These are phyloP conservation scores for Diadumene lineata DNA, from an alignment of 92 coral and sea anemone species.

Conservation along the genomic window DNA sequence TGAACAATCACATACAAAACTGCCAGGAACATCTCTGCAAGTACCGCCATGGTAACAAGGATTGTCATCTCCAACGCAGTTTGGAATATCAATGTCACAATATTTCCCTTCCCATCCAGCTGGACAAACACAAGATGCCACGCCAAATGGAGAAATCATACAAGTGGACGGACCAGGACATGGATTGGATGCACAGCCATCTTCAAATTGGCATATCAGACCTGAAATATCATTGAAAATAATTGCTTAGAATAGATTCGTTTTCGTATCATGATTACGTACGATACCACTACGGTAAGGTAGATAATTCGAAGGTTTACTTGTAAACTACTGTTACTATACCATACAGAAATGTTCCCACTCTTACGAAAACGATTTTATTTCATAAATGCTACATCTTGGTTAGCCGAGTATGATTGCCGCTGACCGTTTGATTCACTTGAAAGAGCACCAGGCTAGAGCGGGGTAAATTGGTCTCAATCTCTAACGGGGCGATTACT, in stretches of 20 bases:
- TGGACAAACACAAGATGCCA: slow-evolving; percentile 70
- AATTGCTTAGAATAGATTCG: slow-evolving; percentile 68
- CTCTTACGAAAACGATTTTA: no score
- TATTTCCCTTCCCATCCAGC: slow-evolving; percentile 80
- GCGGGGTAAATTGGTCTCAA: no score
- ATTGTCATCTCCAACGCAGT: slow-evolving; percentile 39
- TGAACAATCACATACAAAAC: slow-evolving; percentile 56
- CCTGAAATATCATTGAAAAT: slow-evolving; percentile 41
- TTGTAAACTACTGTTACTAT: no score
- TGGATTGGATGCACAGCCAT: slow-evolving; percentile 64
- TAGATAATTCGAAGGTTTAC: no score
- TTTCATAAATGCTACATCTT: no score
- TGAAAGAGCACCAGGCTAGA: no score
- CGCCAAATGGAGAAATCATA: slow-evolving; percentile 43
- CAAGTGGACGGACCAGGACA: slow-evolving; percentile 61
- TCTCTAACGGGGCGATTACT: no score
- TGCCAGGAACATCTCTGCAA: slow-evolving; percentile 69
- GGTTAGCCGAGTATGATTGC: no score
- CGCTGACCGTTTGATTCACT: no score
- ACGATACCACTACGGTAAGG: no score
- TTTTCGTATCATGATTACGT: no score
- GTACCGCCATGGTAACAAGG: slow-evolving; percentile 69
- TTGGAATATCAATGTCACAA: slow-evolving; percentile 71
- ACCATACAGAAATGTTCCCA: no score
- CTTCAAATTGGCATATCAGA: slow-evolving; percentile 52